phyloP scores from a whole-genome alignment of 1,140 invertebrate species.

The Caenorhabditis briggsae region DNA sequence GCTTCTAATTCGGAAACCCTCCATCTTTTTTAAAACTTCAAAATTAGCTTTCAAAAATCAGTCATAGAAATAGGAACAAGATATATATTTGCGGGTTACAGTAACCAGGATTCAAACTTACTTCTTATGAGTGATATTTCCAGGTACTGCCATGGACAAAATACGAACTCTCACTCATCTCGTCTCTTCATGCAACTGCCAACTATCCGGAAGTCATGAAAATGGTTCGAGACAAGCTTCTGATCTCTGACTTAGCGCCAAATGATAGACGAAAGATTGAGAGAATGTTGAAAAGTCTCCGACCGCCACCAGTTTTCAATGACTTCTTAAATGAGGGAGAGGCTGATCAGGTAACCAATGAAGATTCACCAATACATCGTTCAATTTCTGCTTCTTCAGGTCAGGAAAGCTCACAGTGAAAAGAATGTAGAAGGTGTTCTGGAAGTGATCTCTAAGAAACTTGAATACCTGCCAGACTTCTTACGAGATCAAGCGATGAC shows the following conservation, averaged over 20 bases:
- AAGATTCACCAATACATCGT: no score
- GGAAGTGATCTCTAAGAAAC: background rate
- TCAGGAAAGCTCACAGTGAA: conserved; percentile 35
- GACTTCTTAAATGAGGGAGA: background rate
- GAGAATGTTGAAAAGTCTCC: conserved; percentile 41
- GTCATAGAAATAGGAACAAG: no score
- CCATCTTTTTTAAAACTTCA: no score
- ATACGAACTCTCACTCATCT: conserved; percentile 1
- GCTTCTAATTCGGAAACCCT: no score
- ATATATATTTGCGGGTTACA: no score
- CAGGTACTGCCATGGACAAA: conserved; percentile 42
- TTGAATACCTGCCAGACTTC: background rate
- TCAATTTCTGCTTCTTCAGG: background rate
- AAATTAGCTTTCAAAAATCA: no score
- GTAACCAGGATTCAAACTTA: no score
- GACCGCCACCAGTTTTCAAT: conserved; percentile 42
- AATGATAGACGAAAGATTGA: conserved; percentile 36
- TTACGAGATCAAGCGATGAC: conserved; percentile 10
- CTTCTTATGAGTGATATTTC: background rate
- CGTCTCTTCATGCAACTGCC: conserved; percentile 8
- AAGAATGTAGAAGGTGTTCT: background rate
- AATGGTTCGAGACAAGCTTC: conserved; percentile 27
- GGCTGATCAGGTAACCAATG: background rate
- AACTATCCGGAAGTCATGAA: conserved; percentile 40
- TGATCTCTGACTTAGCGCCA: background rate